Evolutionary conservation across 2,888 invertebrate genomes (phyloP).

Genomic region (Lasioglossum malachurum): DNA sequence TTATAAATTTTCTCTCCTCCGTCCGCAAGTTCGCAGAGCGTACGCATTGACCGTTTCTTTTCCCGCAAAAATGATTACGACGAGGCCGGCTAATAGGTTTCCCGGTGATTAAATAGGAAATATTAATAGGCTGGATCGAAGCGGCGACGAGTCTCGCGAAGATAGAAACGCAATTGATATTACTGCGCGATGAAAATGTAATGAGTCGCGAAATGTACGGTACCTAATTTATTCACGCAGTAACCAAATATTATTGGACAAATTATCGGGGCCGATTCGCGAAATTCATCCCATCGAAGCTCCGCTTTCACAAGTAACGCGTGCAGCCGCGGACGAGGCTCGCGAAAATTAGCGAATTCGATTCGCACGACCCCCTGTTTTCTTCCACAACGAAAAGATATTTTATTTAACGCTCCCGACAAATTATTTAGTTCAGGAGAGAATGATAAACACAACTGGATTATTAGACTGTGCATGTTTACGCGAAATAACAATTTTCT

Average conservation of each 20-base stretch:
- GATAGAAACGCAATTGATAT: neutral
- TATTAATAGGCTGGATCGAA: neutral
- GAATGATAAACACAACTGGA: too few species aligned
- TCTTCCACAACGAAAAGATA: neutral
- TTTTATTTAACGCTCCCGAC: too few species aligned
- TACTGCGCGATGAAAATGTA: constrained; percentile 15
- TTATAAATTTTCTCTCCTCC: neutral
- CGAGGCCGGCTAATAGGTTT: neutral
- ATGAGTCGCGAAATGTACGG: neutral
- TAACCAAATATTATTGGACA: neutral
- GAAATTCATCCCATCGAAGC: neutral
- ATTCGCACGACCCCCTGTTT: neutral
- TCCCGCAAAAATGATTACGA: neutral
- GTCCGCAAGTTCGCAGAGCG: neutral
- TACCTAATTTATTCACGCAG: neutral
- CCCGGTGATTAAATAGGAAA: constrained; percentile 2
- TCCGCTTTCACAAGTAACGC: neutral
- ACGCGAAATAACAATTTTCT: too few species aligned
- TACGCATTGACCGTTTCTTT: neutral
- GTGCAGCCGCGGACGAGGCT: neutral
- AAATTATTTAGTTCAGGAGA: too few species aligned
- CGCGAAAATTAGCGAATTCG: neutral
- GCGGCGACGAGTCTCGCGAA: neutral
- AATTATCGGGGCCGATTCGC: neutral
- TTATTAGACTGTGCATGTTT: too few species aligned